phyloP scores from a whole-genome alignment of 2,888 invertebrate species.

The Amaurobius ferox region DNA sequence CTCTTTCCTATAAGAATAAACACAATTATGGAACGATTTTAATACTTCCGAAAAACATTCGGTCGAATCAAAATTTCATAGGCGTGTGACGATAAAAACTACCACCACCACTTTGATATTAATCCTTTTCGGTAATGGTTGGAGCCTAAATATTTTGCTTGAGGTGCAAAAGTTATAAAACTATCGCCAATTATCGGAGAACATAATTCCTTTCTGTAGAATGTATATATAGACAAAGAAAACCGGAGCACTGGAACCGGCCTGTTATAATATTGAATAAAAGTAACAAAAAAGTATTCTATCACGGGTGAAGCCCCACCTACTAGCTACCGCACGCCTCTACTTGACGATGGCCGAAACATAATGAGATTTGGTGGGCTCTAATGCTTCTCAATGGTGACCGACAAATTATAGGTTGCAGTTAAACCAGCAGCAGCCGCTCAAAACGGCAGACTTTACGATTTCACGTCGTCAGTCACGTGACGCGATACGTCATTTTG shows the following conservation, averaged over 20 bases:
- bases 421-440: slow-evolving; percentile 22
- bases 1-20: slow-evolving; percentile 19
- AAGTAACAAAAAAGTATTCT: not conserved
- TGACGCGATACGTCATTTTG: slow-evolving; percentile 27
- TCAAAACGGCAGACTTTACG: slow-evolving; percentile 58
- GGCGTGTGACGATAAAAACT: slow-evolving; percentile 8
- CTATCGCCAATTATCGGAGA: not conserved
- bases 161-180: slow-evolving; percentile 31
- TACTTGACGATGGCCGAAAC: slow-evolving; percentile 54
- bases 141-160: slow-evolving; percentile 44
- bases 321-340: slow-evolving; percentile 64
- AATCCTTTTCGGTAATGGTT: not conserved
- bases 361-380: slow-evolving; percentile 64
- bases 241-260: not conserved
- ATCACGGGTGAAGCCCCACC: slow-evolving; percentile 42
- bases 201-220: slow-evolving; percentile 16
- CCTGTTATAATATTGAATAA: not conserved
- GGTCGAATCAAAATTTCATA: slow-evolving; percentile 27
- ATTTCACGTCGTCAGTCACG: slow-evolving; percentile 43
- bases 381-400: slow-evolving; percentile 45
- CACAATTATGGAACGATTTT: slow-evolving; percentile 31
- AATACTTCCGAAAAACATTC: slow-evolving; percentile 33
- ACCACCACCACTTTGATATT: not conserved
- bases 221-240: slow-evolving; percentile 16
- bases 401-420: slow-evolving; percentile 67